Evolutionary conservation across 1,140 invertebrate species (phyloP), one percentile per base, ranked within the genome.

Genomic region (Caenorhabditis inopinata): DNA sequence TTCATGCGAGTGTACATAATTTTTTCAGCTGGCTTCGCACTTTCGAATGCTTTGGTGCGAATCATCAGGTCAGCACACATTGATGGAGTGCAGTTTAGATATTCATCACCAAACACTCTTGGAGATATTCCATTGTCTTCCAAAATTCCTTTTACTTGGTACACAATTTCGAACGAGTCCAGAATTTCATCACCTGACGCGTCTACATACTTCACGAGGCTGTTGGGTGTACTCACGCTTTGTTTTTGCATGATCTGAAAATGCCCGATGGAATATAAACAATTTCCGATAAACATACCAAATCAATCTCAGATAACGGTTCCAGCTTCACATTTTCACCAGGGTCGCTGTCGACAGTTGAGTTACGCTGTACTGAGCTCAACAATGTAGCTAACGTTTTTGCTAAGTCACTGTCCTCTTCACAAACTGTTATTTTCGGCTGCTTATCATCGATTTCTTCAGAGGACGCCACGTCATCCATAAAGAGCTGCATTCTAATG

Each of bases 401-500:
- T 95, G 7, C 95, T 95, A 1, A n/a, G n/a, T 47, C 46, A 95
- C 95, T 47, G 97, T 97, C 91, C 16, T 38, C 32, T 1, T 68
- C 58, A 38, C 58, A 68, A 3, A 68, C 18, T 7, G 32, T 68
- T 5, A 68, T 68, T 11, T 38, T 68, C 4, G 58, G 58, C 18
- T 68, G 58, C 96, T 97, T 90, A 97, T 98, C 90, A 97, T 96
- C 76, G 94, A 96, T 62, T 95, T 95, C 2, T 97, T 95, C 79
- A 97, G 89, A 96, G 96, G 88, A 96, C 95, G 2, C 95, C 2
- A 96, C 95, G 86, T 97, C 96, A 82, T 97, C 58, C 68, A 81
- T 94, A 90, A 97, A 98, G 93, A 97, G 95, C 89, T 96, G 96
- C 96, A 98, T 98, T 74, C 96, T 91, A 78, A 98, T 97, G 90